A percentile compares a stretch with the other conserved stretches of the same genome.
phyloP scores from a whole-genome alignment of 2,888 invertebrate species.

The Himalopsyche tibetana region DNA sequence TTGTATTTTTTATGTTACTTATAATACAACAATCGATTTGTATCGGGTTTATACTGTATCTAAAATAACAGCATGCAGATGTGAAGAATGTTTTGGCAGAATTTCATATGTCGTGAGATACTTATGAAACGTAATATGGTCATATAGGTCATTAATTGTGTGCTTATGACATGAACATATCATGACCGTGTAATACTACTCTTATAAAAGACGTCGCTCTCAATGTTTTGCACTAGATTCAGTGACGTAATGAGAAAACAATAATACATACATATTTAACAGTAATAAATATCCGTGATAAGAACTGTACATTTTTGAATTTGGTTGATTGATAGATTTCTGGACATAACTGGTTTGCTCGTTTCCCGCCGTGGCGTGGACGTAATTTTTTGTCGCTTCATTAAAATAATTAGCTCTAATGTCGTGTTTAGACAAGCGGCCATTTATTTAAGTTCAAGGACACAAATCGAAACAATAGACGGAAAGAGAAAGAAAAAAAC shows the following conservation, averaged over 20 bases:
- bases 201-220: no score
- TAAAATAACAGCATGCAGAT: no score
- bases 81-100: no score
- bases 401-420: constrained; percentile 55
- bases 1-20: no score
- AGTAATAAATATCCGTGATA: constrained; percentile 35
- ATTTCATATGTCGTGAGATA: no score
- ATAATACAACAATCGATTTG: no score
- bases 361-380: constrained; percentile 31
- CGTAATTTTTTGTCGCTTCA: constrained; percentile 46
- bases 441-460: constrained; percentile 58
- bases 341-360: constrained; percentile 39
- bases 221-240: no score
- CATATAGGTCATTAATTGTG: no score
- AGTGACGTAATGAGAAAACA: background rate
- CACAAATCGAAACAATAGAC: constrained; percentile 55
- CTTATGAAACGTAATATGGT: no score
- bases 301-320: constrained; percentile 35
- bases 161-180: no score
- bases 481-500: constrained; percentile 55
- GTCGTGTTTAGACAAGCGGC: constrained; percentile 54
- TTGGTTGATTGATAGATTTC: constrained; percentile 19
- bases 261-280: constrained; percentile 26
- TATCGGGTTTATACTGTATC: no score
- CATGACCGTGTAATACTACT: no score